phyloP scores from a whole-genome alignment of 2,113 vertebrate genomes.

The Silurus asotus region DNA sequence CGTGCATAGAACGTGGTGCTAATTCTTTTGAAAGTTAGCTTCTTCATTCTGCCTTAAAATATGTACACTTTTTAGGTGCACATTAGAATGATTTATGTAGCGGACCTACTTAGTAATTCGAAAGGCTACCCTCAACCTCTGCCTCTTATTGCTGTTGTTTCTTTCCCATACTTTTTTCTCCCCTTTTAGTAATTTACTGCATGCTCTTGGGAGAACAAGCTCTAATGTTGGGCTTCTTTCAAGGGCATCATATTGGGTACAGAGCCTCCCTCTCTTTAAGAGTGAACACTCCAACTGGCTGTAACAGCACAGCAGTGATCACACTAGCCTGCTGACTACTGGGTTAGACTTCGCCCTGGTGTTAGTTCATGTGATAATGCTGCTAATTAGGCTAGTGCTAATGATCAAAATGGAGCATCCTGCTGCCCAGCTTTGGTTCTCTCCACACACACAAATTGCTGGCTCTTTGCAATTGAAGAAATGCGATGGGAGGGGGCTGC shows the following conservation, averaged over 20 bases:
- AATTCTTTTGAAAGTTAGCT: constrained; percentile 37
- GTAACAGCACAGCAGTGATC: background rate
- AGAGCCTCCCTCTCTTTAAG: constrained; percentile 51
- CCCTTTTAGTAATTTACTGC: constrained; percentile 70
- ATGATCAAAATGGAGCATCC: constrained; percentile 41
- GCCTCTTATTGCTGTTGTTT: constrained; percentile 71
- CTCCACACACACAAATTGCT: background rate
- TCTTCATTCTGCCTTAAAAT: constrained; percentile 60
- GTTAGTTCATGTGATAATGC: constrained; percentile 24
- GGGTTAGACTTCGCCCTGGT: constrained; percentile 20
- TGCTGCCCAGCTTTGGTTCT: constrained; percentile 21
- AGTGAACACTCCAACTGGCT: constrained; percentile 33
- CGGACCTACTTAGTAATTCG: constrained; percentile 58
- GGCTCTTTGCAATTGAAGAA: background rate
- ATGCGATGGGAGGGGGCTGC: background rate
- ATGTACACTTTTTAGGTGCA: constrained; percentile 69
- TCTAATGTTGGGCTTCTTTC: constrained; percentile 61
- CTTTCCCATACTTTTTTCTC: constrained; percentile 48
- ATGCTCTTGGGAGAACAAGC: constrained; percentile 62
- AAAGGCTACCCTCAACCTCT: constrained; percentile 66
- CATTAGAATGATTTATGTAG: constrained; percentile 76
- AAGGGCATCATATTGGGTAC: constrained; percentile 66
- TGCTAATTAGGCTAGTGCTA: constrained; percentile 37
- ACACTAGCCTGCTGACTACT: background rate
- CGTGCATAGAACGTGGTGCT: constrained; percentile 1